Conservation (phyloP, 1,140 invertebrate genomes). For the Cydia strobilella region DNA sequence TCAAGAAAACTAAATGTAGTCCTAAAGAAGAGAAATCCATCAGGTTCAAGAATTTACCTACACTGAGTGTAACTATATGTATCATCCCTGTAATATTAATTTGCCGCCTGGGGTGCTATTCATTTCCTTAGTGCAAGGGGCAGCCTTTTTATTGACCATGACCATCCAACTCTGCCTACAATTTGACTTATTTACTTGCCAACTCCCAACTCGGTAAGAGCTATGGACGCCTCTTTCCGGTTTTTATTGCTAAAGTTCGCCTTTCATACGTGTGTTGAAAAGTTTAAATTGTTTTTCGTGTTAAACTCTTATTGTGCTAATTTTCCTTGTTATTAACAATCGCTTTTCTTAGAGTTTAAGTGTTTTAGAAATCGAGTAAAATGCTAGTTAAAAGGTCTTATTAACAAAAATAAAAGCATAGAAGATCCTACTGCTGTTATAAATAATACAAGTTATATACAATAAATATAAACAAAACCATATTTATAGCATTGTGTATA, state of each 20-base stretch:
- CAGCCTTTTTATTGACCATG: conserved; percentile 63
- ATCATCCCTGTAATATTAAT: background rate
- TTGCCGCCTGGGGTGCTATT: background rate
- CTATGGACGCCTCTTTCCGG: conserved; percentile 62
- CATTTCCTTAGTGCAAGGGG: background rate
- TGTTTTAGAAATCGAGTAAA: background rate
- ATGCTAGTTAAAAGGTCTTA: background rate
- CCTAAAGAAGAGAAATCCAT: too few species aligned
- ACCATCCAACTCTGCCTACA: conserved; percentile 62
- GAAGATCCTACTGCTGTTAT: background rate
- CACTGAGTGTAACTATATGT: background rate
- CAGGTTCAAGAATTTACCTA: too few species aligned
- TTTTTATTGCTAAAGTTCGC: conserved; percentile 72
- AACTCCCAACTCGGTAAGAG: conserved; percentile 61
- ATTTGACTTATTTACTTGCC: conserved; percentile 68
- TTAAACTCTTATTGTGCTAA: conserved; percentile 38
- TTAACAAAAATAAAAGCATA: background rate
- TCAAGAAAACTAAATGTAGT: too few species aligned
- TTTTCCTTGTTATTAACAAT: conserved; percentile 25
- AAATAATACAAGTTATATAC: too few species aligned
- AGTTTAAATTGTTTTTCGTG: conserved; percentile 49
- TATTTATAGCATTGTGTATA: too few species aligned
- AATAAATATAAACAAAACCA: too few species aligned
- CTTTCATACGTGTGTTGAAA: conserved; percentile 61
- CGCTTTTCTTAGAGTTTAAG: background rate